Evolutionary conservation across 2,888 invertebrate species (phyloP).

Genomic region (Polia nebulosa): DNA sequence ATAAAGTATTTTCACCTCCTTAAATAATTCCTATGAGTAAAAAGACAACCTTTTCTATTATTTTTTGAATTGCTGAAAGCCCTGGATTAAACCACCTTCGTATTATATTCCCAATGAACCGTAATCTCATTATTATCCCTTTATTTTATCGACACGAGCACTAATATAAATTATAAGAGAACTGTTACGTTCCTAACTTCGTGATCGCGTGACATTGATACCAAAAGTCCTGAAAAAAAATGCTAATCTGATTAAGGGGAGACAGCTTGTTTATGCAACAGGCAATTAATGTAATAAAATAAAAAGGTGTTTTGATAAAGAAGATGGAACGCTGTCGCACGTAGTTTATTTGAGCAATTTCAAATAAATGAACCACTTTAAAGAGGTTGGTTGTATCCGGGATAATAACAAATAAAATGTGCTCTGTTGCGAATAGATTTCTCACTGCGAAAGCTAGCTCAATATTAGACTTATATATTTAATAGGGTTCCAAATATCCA

Average conservation of each 20-base stretch:
- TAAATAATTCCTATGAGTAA: too few species aligned
- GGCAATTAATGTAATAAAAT: conserved; percentile 32
- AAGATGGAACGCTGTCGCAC: background rate
- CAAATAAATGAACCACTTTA: too few species aligned
- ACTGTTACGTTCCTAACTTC: background rate
- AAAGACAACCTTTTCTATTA: background rate
- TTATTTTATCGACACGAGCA: conserved; percentile 20
- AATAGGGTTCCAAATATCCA: too few species aligned
- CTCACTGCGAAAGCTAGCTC: too few species aligned
- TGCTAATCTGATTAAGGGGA: conserved; percentile 27
- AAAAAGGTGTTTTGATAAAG: background rate
- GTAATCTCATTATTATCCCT: conserved; percentile 17
- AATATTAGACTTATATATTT: too few species aligned
- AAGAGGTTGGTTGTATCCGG: too few species aligned
- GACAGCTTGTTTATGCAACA: conserved; percentile 24
- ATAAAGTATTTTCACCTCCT: too few species aligned
- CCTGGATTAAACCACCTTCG: background rate
- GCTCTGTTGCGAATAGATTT: too few species aligned
- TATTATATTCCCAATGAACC: conserved; percentile 7
- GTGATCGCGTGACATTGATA: conserved; percentile 57
- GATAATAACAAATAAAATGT: too few species aligned
- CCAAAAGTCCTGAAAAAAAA: conserved; percentile 28
- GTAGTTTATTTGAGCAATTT: conserved; percentile 1
- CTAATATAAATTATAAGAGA: conserved; percentile 33
- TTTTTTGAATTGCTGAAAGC: background rate